Evolutionary conservation across 2,888 invertebrate genomes (phyloP).

Genomic region (Phyto melanocephala): DNA sequence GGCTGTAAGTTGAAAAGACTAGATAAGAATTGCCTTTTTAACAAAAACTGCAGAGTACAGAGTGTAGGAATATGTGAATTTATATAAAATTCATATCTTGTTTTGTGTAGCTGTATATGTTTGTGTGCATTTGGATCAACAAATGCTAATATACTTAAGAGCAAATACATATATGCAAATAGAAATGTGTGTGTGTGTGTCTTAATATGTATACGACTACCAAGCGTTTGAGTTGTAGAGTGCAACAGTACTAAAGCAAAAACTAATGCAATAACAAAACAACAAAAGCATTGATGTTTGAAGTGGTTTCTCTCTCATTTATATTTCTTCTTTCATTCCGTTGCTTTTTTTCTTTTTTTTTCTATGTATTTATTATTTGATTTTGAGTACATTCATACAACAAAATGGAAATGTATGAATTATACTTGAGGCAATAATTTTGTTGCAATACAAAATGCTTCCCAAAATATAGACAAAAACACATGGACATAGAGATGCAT

Average conservation of each 20-base stretch:
- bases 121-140: background rate
- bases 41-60: background rate
- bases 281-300: background rate
- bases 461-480: background rate
- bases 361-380: background rate
- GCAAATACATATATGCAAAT: background rate
- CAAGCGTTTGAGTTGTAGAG: background rate
- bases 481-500: no score
- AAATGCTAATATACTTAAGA: background rate
- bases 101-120: background rate
- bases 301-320: no score
- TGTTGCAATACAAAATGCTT: background rate
- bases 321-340: background rate
- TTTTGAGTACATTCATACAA: background rate
- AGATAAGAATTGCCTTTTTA: no score
- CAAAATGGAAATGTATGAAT: background rate
- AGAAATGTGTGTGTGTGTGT: background rate
- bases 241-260: background rate
- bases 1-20: no score
- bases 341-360: background rate
- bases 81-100: background rate
- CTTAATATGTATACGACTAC: background rate
- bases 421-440: slow-evolving; percentile 30
- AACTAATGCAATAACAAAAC: background rate
- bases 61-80: background rate